These are phyloP conservation scores for Aleiodes alternator DNA, from an alignment of 2,888 invertebrate genomes.

Conservation along the genomic window DNA sequence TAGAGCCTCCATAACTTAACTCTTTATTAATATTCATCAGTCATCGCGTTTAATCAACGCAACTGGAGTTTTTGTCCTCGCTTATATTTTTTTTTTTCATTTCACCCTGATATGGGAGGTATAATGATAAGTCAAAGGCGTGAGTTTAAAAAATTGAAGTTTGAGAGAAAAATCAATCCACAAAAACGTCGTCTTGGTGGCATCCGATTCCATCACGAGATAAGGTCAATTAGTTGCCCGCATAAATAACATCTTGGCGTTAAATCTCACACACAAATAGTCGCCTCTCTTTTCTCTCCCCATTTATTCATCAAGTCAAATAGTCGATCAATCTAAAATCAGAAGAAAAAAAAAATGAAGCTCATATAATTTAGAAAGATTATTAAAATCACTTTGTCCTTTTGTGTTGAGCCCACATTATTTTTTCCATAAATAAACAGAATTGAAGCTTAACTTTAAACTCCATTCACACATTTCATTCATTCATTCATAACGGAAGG, in stretches of 20 bases:
- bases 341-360: neutral
- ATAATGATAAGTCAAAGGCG: neutral
- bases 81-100: too few species aligned
- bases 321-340: neutral
- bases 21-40: slow-evolving; percentile 16
- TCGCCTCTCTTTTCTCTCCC: neutral
- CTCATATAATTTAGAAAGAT: neutral
- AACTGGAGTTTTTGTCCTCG: too few species aligned
- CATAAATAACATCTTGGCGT: slow-evolving; percentile 41
- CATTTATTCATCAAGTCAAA: slow-evolving; percentile 13
- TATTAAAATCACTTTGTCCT: slow-evolving; percentile 6
- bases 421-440: neutral
- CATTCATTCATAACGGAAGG: slow-evolving; percentile 15
- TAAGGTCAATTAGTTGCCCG: slow-evolving; percentile 45
- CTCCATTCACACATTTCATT: slow-evolving; percentile 12
- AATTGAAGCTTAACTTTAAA: neutral
- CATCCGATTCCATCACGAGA: slow-evolving; percentile 34
- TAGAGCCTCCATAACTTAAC: too few species aligned
- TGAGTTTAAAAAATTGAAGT: slow-evolving; percentile 4
- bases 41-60: slow-evolving; percentile 15
- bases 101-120: too few species aligned
- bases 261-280: slow-evolving; percentile 40
- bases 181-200: slow-evolving; percentile 11
- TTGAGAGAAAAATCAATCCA: slow-evolving; percentile 7
- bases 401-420: slow-evolving; percentile 29